phyloP scores from a whole-genome alignment of 2,888 invertebrate genomes.

The Rhagophthalmus giganteus region DNA sequence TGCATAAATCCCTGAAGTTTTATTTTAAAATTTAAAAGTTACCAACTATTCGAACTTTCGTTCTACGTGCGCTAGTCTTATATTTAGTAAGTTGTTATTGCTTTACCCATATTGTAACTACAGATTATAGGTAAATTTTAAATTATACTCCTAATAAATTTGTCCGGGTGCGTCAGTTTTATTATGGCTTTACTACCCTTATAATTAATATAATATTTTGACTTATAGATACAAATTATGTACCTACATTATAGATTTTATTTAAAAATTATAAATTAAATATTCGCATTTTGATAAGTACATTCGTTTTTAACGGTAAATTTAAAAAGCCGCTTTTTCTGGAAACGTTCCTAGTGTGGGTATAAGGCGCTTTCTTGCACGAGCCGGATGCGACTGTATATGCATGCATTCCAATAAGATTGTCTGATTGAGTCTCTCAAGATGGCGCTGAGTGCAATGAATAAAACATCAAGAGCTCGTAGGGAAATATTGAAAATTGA shows the following conservation, averaged over 20 bases:
- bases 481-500: slow-evolving; percentile 59
- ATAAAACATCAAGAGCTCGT: slow-evolving; percentile 58
- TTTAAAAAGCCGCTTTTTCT: slow-evolving; percentile 6
- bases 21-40: slow-evolving; percentile 20
- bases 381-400: slow-evolving; percentile 48
- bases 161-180: no score
- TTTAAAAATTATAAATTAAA: no score
- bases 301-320: not conserved
- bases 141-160: no score
- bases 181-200: no score
- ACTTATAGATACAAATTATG: no score
- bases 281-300: slow-evolving; percentile 6
- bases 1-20: slow-evolving; percentile 42
- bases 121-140: not conserved
- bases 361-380: slow-evolving; percentile 20
- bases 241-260: no score
- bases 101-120: not conserved
- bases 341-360: slow-evolving; percentile 17
- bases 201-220: no score
- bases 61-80: slow-evolving; percentile 3
- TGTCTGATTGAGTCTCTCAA: slow-evolving; percentile 57
- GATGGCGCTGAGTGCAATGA: slow-evolving; percentile 58
- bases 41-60: slow-evolving; percentile 13
- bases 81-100: not conserved
- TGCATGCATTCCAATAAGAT: slow-evolving; percentile 56